A percentile compares a stretch with the other conserved stretches of the same genome.
These are phyloP conservation scores for western clawed frog (Xenopus tropicalis) DNA, from an alignment of 2,113 vertebrate species.

Conservation along the genomic window DNA sequence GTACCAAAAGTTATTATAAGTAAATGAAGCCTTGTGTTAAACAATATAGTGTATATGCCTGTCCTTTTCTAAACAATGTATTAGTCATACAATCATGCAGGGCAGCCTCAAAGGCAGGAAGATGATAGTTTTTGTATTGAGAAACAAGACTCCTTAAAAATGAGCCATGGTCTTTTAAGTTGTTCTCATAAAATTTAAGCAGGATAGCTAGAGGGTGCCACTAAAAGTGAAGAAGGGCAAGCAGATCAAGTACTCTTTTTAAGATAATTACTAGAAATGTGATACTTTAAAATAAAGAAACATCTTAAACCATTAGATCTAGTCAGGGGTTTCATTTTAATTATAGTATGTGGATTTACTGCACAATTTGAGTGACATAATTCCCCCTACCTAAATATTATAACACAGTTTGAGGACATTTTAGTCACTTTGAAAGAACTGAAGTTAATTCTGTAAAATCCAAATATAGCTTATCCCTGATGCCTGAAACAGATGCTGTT, in stretches of 20 bases:
- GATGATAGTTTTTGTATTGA: slow-evolving; percentile 57
- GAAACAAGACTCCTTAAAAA: slow-evolving; percentile 63
- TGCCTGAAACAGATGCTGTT: too few species aligned
- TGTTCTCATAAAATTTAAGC: slow-evolving; percentile 61
- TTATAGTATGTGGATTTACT: too few species aligned
- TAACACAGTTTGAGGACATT: too few species aligned
- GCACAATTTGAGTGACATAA: too few species aligned
- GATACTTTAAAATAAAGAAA: slow-evolving; percentile 6
- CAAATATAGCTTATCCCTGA: too few species aligned
- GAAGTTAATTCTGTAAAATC: too few species aligned
- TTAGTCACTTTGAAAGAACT: too few species aligned
- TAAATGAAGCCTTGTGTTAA: background rate
- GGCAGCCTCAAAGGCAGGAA: slow-evolving; percentile 58
- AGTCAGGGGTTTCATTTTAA: too few species aligned
- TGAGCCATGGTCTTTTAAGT: slow-evolving; percentile 61
- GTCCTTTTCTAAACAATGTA: background rate
- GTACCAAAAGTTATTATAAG: slow-evolving; percentile 9
- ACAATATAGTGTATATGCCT: background rate
- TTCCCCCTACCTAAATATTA: too few species aligned
- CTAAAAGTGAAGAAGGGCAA: slow-evolving; percentile 16
- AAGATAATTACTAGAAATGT: slow-evolving; percentile 8
- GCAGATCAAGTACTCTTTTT: slow-evolving; percentile 28
- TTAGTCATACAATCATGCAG: slow-evolving; percentile 61
- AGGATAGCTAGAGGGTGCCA: slow-evolving; percentile 50
- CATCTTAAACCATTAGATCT: too few species aligned